Percentiles rank a stretch among this genome's conserved stretches.
Evolutionary conservation across 2,888 invertebrate species (phyloP).

Genomic region (Pedicia rivosa): DNA sequence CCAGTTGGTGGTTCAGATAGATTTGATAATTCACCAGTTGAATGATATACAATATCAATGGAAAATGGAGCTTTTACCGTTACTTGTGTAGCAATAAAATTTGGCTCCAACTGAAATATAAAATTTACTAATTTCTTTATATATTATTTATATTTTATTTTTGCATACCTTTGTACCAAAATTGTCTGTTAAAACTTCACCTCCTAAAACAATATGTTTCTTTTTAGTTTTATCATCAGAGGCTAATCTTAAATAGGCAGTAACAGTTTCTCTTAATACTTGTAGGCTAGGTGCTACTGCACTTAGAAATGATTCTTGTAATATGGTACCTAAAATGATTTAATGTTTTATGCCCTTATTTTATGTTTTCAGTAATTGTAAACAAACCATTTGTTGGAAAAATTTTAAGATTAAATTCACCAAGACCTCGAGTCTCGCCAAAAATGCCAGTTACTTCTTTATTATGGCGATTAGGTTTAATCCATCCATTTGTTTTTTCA

Average conservation of each 20-base stretch:
- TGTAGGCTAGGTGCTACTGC: slow-evolving; percentile 54
- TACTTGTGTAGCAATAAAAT: slow-evolving; percentile 65
- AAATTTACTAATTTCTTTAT: too few relatives aligned
- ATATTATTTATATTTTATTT: too few relatives aligned
- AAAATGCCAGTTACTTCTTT: slow-evolving; percentile 27
- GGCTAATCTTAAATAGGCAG: slow-evolving; percentile 47
- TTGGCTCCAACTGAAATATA: too few relatives aligned
- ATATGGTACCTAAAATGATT: too few relatives aligned
- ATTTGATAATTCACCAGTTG: slow-evolving; percentile 43
- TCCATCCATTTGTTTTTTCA: slow-evolving; percentile 42
- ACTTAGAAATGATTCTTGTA: slow-evolving; percentile 57
- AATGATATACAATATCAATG: slow-evolving; percentile 71
- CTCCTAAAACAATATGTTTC: slow-evolving; percentile 41
- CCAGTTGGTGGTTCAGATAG: slow-evolving; percentile 36
- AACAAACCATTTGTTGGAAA: slow-evolving; percentile 33
- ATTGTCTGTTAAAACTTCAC: slow-evolving; percentile 35
- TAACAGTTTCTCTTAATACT: slow-evolving; percentile 57
- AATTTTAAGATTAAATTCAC: slow-evolving; percentile 47
- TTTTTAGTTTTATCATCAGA: slow-evolving; percentile 35
- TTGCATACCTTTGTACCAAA: not conserved
- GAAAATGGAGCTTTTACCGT: slow-evolving; percentile 64
- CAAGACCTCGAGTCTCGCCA: slow-evolving; percentile 64
- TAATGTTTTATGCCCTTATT: too few relatives aligned
- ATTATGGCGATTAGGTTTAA: slow-evolving; percentile 17
- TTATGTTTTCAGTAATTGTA: too few relatives aligned